phyloP scores from a whole-genome alignment of 2,888 invertebrate genomes.

The Acronicta psi region DNA sequence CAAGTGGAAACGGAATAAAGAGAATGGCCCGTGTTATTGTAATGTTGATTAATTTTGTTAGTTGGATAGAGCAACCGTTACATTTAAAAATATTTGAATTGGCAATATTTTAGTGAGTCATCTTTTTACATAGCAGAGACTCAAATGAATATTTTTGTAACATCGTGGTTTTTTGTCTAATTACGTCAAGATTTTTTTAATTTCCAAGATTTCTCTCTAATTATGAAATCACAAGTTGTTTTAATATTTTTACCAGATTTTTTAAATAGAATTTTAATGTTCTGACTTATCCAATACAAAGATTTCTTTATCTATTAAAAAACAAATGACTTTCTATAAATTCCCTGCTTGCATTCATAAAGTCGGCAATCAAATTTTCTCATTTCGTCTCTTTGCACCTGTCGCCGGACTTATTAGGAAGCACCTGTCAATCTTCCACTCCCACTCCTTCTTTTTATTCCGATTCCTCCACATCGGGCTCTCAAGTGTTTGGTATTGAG shows the following conservation, averaged over 20 bases:
- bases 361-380: constrained; percentile 85
- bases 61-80: neutral
- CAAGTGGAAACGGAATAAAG: constrained; percentile 38
- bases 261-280: neutral
- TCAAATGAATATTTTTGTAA: no score
- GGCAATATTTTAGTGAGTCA: neutral
- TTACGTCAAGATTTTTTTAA: no score
- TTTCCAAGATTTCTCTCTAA: no score
- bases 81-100: neutral
- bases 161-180: no score
- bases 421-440: constrained; percentile 87
- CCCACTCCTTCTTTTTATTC: constrained; percentile 80
- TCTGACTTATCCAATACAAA: constrained; percentile 9
- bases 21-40: constrained; percentile 29
- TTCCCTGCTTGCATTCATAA: constrained; percentile 62
- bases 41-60: constrained; percentile 12
- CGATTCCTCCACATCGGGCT: constrained; percentile 70
- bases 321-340: constrained; percentile 49
- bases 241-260: no score
- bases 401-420: constrained; percentile 86
- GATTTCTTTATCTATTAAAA: constrained; percentile 8
- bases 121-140: no score
- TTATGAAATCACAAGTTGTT: no score
- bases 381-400: constrained; percentile 82
- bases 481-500: constrained; percentile 77